Base-by-base conservation (phyloP, 2,797 vertebrate genomes). In the Zenarchopterus dispar region DNA sequence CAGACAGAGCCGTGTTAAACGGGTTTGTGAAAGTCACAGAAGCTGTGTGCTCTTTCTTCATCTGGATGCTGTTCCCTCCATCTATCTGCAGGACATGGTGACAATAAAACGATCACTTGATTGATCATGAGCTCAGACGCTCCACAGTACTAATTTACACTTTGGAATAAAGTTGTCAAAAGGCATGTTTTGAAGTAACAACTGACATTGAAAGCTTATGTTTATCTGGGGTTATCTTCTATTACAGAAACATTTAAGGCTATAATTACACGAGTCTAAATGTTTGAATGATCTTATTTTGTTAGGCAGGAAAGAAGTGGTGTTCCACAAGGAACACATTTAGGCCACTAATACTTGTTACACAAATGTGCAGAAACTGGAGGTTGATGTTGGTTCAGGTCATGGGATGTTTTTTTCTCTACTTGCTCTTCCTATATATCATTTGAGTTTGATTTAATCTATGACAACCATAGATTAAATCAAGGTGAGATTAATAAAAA, bases 11-110 rank as follows among this genome's bases (percentile, higher is more conserved):
- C 36, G 44, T 67, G n/a, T 1, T 17, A 0, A 81, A 65, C 1
- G 3, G 44, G 77, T 87, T 91, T 41, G 48, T 80, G 68, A 88
- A 88, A 47, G 72, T 77, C 13, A 90, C 71, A 0, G 59, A 61
- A 17, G 45, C 81, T 0, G 23, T 78, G 54, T 61, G 11, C 56
- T 78, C 28, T 55, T 39, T 74, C 43, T 57, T 77, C 56, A 84
- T 8, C 65, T 58, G 45, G 62, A 91, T 44, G 8, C 7, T 44
- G 73, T 84, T 71, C 0, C 86, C 88, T 22, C 82, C 85, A 57
- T 82, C 65, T 2, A 92, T 67, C 91, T 91, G 76, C 6, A 48
- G n/a, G 62, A 36, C 54, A 28, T 8, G 61, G 15, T 2, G 17
- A 53, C 11, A 56, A 31, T 33, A 8, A 50, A 8, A 53, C 1